Conservation (phyloP, 2,113 vertebrate species). For the Eupsittula cactorum region DNA sequence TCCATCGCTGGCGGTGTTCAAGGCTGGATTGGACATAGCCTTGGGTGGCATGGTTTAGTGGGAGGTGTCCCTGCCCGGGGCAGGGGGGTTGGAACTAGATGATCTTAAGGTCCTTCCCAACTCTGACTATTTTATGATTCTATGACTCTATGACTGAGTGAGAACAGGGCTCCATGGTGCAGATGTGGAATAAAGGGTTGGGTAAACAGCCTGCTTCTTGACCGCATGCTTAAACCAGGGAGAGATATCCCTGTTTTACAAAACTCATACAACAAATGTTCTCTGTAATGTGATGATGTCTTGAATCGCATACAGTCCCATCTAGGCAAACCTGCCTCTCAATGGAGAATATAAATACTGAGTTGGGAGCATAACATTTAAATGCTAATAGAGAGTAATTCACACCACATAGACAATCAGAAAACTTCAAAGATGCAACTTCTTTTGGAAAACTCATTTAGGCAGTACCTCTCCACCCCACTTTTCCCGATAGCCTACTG, state of each 20-base stretch:
- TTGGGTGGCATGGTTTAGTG: too few species aligned
- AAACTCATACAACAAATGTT: not conserved
- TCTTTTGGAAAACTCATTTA: not conserved
- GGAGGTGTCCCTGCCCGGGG: too few species aligned
- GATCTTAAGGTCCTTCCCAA: too few species aligned
- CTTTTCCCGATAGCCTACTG: not conserved
- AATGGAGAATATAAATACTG: not conserved
- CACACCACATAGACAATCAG: not conserved
- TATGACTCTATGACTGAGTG: not conserved
- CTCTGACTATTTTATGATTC: too few species aligned
- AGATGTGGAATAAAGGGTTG: not conserved
- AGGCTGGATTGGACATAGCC: too few species aligned
- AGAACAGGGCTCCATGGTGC: not conserved
- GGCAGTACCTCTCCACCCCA: not conserved
- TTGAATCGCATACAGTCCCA: not conserved
- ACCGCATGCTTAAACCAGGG: not conserved
- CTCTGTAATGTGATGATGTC: not conserved
- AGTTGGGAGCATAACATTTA: not conserved
- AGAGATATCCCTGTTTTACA: not conserved
- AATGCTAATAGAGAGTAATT: not conserved
- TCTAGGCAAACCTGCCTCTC: not conserved
- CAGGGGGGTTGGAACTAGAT: too few species aligned
- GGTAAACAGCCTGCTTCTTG: accelerated
- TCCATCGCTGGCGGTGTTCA: too few species aligned
- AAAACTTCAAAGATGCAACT: not conserved